Conservation (phyloP, 2,797 vertebrate species). For the Lophius americanus region DNA sequence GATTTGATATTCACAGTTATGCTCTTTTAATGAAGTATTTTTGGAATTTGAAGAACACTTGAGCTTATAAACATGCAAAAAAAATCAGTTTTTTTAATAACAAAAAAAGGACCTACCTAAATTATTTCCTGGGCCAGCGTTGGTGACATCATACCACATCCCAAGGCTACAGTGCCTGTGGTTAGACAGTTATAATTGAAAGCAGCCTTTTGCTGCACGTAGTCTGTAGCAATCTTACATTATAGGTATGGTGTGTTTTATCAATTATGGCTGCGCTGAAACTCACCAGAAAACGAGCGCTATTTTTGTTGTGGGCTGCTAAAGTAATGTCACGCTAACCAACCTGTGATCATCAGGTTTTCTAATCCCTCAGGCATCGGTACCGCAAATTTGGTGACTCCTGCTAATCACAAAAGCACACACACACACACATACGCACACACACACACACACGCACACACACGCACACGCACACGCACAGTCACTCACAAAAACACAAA, state of each 20-base stretch:
- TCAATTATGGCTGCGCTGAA: slow-evolving; percentile 53
- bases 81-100: no score
- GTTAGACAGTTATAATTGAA: slow-evolving; percentile 60
- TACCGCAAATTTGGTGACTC: slow-evolving; percentile 28
- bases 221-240: slow-evolving; percentile 22
- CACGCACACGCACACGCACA: no score
- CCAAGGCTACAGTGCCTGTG: slow-evolving; percentile 49
- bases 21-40: no score
- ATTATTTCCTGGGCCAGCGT: slow-evolving; percentile 56
- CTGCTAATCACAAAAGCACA: slow-evolving; percentile 54
- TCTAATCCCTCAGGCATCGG: slow-evolving; percentile 15
- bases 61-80: no score
- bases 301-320: slow-evolving; percentile 46
- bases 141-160: slow-evolving; percentile 75
- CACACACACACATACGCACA: no score
- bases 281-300: slow-evolving; percentile 33
- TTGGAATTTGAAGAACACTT: no score
- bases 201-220: slow-evolving; percentile 35
- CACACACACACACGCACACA: no score
- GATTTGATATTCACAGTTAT: no score
- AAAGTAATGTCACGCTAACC: slow-evolving; percentile 47
- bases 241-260: slow-evolving; percentile 58
- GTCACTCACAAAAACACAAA: no score
- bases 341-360: slow-evolving; percentile 25
- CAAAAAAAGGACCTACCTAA: slow-evolving; percentile 18